These are phyloP conservation scores for Hermaeophaga mercurialis DNA, from an alignment of 2,888 invertebrate species.

Conservation along the genomic window DNA sequence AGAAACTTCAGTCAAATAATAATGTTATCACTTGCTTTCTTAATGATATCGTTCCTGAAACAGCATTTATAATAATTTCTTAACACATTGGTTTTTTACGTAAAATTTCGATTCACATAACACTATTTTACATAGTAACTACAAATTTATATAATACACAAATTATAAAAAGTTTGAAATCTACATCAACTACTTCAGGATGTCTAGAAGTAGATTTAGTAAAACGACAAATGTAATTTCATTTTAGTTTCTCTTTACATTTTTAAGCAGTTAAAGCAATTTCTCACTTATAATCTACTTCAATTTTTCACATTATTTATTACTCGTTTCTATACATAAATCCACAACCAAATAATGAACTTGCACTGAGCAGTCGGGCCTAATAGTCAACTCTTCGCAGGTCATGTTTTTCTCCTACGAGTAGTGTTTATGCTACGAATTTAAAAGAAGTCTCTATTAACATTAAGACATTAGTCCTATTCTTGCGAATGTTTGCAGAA, in stretches of 20 bases:
- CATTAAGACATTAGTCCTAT: no score
- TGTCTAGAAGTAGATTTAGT: not conserved
- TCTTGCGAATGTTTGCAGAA: no score
- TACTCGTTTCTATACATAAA: no score
- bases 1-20: conserved; percentile 28
- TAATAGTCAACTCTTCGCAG: no score
- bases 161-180: conserved; percentile 12
- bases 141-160: conserved; percentile 20
- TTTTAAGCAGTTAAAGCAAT: not conserved
- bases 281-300: not conserved
- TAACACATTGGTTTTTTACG: conserved; percentile 13
- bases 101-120: conserved; percentile 12
- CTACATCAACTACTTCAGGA: conserved; percentile 9
- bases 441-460: no score
- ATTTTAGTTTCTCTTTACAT: not conserved
- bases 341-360: no score
- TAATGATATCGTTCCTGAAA: conserved; percentile 27
- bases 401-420: no score
- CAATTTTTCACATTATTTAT: not conserved
- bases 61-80: conserved; percentile 18
- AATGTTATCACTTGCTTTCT: conserved; percentile 19
- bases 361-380: no score
- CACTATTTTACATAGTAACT: conserved; percentile 26
- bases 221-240: not conserved
- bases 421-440: no score